Conservation (phyloP, 2,888 invertebrate genomes). For the Meta bourneti region DNA sequence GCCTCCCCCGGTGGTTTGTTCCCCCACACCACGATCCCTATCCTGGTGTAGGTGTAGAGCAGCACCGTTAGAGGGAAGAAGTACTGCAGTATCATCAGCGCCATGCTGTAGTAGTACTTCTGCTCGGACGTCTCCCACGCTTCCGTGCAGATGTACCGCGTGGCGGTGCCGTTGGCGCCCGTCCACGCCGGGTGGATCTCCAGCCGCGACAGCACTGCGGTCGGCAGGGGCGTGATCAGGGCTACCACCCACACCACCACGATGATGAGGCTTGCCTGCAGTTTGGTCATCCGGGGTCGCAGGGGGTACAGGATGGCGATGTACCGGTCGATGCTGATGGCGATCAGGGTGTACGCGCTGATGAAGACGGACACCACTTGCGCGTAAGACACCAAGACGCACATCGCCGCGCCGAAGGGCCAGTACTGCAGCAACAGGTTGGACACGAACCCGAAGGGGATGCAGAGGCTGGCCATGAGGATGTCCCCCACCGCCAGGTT, state of each 20-base stretch:
- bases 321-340: constrained; percentile 94
- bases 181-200: constrained; percentile 76
- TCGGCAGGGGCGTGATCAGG: constrained; percentile 89
- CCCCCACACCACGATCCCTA: constrained; percentile 93
- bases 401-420: constrained; percentile 92
- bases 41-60: constrained; percentile 91
- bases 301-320: constrained; percentile 94
- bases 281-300: constrained; percentile 89
- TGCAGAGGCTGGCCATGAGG: constrained; percentile 93
- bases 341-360: constrained; percentile 92
- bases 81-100: constrained; percentile 90
- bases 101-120: constrained; percentile 86
- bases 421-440: constrained; percentile 89
- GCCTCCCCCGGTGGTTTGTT: constrained; percentile 93
- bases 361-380: constrained; percentile 83
- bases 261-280: constrained; percentile 86
- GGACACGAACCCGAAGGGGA: constrained; percentile 93
- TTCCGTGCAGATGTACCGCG: constrained; percentile 83
- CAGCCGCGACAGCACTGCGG: constrained; percentile 87
- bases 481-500: constrained; percentile 92
- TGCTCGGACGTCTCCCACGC: constrained; percentile 83
- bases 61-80: constrained; percentile 90
- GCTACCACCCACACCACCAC: constrained; percentile 88
- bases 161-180: constrained; percentile 14
- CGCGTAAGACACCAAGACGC: constrained; percentile 90